Base-by-base conservation (phyloP, 2,888 invertebrate genomes). In the Melanophora roralis region DNA sequence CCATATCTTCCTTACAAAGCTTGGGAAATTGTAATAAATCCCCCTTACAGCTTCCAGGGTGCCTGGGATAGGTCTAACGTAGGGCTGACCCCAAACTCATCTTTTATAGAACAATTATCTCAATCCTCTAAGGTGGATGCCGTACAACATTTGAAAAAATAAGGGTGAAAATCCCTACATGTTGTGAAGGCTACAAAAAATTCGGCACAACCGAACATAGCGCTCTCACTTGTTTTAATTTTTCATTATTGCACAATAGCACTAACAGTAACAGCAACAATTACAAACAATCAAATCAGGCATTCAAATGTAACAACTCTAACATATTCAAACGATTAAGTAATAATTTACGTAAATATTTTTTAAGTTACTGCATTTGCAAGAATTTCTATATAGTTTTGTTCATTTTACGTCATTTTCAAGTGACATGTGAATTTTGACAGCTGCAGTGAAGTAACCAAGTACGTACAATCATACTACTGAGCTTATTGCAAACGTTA, bases 401-500 rank as follows among this genome's bases (percentile, higher is more conserved):
- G 57, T 40, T 55, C 14, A 27, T 40, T 68, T 65, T 55, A 67
- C 51, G 40, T 78, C 65, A 72, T 32, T 57, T 72, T 43, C 68
- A 51, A 82, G 71, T 80, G 82, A 75, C 82, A 81, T 83, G 84
- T 77, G 84, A 83, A 83, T 82, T 81, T 69, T 78, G 78, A 81
- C 83, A 83, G 81, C 81, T 83, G 83, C 78, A 79, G 65, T 59
- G 27, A 40, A 36, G 45, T 49, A 40, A 51, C 57, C 57, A 40
- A 55, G 16, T 57, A 40, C 16, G 64, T 9, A 27, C 51, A 51
- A 38, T 36, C 53, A 55, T 11, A 11, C 11, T 36, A 3, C 36
- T 34, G 9, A 16, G 12, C 6, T 21, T 23, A 36, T 12, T 19
- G 55, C 36, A 2, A 49, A 36, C 14, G 14, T 65, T n/a, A 36